Evolutionary conservation across 92 coral and sea anemone species (phyloP).

Genomic region (Parazoanthus atlanticus): DNA sequence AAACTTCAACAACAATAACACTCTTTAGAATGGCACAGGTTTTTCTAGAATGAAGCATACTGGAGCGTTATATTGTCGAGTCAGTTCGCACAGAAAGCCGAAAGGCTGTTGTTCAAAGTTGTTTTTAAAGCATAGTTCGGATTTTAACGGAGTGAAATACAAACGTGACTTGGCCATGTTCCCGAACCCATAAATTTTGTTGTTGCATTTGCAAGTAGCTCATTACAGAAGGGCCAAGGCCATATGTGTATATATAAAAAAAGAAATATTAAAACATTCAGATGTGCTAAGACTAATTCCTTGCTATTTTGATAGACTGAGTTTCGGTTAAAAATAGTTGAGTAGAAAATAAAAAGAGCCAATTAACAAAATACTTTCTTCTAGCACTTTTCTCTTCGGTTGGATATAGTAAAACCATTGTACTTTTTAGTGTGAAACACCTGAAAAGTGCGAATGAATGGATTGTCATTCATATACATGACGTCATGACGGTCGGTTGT

Average conservation of each 20-base stretch:
- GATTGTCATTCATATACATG: neutral
- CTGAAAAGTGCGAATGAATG: constrained; percentile 5
- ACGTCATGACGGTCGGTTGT: constrained; percentile 18
- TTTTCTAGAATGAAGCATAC: neutral
- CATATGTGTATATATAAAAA: neutral
- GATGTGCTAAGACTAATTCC: neutral
- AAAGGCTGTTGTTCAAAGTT: neutral
- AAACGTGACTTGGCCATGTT: constrained; percentile 25
- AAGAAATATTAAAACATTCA: no score
- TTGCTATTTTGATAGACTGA: neutral
- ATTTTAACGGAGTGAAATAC: neutral
- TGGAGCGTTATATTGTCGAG: no score
- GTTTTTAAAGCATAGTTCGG: neutral
- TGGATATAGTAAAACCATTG: neutral
- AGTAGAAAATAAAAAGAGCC: neutral
- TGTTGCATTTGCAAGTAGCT: constrained; percentile 32
- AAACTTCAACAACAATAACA: neutral
- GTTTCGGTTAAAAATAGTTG: neutral
- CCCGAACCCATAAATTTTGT: constrained; percentile 11
- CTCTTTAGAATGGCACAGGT: neutral
- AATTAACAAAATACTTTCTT: no score
- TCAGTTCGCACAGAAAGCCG: neutral
- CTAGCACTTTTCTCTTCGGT: neutral
- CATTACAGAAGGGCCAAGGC: constrained; percentile 33
- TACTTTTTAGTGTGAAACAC: neutral